Evolutionary conservation across 1,140 invertebrate genomes (phyloP), one percentile per base, ranked within the genome.

Genomic region (Orussus abietinus): DNA sequence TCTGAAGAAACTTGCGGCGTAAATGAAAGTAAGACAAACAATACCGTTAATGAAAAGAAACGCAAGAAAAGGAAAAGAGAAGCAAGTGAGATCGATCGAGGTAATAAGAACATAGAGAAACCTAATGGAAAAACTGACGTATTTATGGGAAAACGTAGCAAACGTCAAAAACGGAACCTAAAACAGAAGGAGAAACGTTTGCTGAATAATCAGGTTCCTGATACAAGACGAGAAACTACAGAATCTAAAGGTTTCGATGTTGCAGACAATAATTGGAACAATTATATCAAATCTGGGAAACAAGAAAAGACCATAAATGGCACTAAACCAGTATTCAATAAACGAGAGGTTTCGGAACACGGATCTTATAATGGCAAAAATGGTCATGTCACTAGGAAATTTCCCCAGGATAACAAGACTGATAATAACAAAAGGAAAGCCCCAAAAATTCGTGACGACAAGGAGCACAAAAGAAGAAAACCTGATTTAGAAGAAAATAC

Each of bases 381-480:
- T 15, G n/a, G n/a, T 12, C 11, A 29, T 47, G 51, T 51, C 31
- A 41, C 22, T 22, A 33, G 13, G 14, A 59, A 59, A 55, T 30
- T 34, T 28, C 47, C 42, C 29, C 40, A 51, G 33, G 53, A 54
- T 26, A 13, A 6, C 17, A 18, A 13, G 12, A 44, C 33, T 14
- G 38, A 26, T 28, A 43, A 36, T 17, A 36, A 14, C 51, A 49
- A 45, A 41, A 39, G 38, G 49, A 52, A 57, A 49, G 47, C 37
- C 20, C 47, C 43, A 4, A 71, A 69, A 57, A 36, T 57, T 37
- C 47, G 59, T 10, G 66, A 72, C 33, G 59, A 64, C 45, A 53
- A 54, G 48, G 69, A 67, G 41, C 71, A 66, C 29, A 57, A 55
- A 43, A 64, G 75, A 17, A 72, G 76, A 54, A 82, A 82, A 62